phyloP scores from a whole-genome alignment of 2,888 invertebrate species.

The Pyrrhosoma nymphula region DNA sequence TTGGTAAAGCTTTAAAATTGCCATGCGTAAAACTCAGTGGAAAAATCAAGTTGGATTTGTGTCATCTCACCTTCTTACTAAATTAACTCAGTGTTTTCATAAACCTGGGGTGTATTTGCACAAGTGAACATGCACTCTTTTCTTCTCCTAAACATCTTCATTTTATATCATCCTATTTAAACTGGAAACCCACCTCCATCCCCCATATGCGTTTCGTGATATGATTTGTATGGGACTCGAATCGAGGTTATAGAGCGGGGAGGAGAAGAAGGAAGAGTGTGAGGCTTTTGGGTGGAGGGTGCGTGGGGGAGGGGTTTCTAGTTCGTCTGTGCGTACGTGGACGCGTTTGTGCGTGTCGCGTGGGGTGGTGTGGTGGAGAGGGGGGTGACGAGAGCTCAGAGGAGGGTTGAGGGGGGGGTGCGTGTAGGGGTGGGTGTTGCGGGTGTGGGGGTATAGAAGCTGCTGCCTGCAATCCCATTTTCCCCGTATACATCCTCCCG shows the following conservation, averaged over 20 bases:
- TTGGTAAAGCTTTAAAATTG: no score
- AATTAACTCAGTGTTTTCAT: no score
- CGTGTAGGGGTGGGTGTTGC: not conserved
- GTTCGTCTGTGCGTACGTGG: not conserved
- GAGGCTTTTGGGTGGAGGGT: not conserved
- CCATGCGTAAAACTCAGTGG: no score
- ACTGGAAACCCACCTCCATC: not conserved
- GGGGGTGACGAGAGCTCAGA: not conserved
- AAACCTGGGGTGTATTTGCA: not conserved
- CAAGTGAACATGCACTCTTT: not conserved
- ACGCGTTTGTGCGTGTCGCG: not conserved
- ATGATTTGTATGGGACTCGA: constrained; percentile 60
- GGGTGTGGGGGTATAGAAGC: not conserved
- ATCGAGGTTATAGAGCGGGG: not conserved
- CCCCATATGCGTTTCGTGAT: not conserved
- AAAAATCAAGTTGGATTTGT: no score
- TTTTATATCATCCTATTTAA: not conserved
- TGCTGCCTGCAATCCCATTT: constrained; percentile 59
- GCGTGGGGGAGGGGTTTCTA: not conserved
- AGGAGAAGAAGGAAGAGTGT: not conserved
- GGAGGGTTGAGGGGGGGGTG: not conserved
- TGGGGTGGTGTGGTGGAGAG: not conserved
- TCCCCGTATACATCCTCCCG: constrained; percentile 38
- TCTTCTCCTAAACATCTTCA: not conserved
- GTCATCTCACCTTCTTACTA: no score